Conservation (phyloP, 2,888 invertebrate genomes). For the Dicycla oo region DNA sequence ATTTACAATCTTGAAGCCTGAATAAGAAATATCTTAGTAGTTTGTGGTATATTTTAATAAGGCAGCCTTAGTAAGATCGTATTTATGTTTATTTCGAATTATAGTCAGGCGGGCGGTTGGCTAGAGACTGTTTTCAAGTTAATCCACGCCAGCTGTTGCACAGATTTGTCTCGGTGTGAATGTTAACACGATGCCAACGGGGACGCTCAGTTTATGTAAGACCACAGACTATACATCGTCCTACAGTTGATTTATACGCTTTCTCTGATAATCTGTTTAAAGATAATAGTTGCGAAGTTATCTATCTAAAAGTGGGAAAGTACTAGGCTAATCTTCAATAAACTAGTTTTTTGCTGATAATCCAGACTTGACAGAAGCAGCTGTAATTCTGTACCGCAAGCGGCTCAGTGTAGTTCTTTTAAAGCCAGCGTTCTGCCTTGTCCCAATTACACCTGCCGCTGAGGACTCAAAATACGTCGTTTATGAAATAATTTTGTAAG, state of each 20-base stretch:
- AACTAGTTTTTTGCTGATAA: conserved; percentile 70
- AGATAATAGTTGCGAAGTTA: too few species aligned
- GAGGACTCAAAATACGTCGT: conserved; percentile 67
- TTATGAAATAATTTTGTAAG: conserved; percentile 72
- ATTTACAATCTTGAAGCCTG: conserved; percentile 42
- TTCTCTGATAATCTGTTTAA: conserved; percentile 21
- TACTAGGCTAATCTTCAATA: conserved; percentile 56
- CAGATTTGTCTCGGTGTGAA: conserved; percentile 67
- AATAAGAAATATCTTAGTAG: conserved; percentile 40
- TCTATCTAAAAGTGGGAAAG: conserved; percentile 2
- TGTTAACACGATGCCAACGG: conserved; percentile 58
- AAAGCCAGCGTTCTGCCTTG: conserved; percentile 72
- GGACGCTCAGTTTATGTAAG: conserved; percentile 38
- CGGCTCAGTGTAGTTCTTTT: conserved; percentile 75
- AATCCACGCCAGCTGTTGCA: conserved; percentile 67
- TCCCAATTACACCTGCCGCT: conserved; percentile 75
- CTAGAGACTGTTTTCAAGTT: conserved; percentile 69
- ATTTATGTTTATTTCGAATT: conserved; percentile 68
- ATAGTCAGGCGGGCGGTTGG: conserved; percentile 68
- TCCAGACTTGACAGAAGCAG: conserved; percentile 71
- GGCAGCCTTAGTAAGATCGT: conserved; percentile 57
- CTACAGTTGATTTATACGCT: conserved; percentile 22
- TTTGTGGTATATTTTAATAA: conserved; percentile 18
- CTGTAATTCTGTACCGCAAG: conserved; percentile 72
- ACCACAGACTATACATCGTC: conserved; percentile 42